These are phyloP conservation scores for Myodes glareolus DNA, from an alignment of 2,113 vertebrate genomes.

Conservation along the genomic window DNA sequence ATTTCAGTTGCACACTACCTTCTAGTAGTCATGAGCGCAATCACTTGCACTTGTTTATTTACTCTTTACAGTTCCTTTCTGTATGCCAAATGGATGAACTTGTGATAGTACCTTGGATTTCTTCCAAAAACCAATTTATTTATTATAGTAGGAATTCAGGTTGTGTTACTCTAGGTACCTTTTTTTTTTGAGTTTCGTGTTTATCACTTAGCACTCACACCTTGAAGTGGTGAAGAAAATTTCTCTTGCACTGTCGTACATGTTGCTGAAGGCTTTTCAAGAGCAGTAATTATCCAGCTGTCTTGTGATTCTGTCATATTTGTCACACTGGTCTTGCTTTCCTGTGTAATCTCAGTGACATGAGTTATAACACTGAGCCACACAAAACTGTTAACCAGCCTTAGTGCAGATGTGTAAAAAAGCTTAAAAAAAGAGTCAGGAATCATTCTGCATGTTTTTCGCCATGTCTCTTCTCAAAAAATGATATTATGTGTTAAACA, in stretches of 20 bases:
- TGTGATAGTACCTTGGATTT: neutral
- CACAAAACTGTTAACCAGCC: conserved; percentile 41
- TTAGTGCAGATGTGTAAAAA: neutral
- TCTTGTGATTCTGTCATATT: conserved; percentile 36
- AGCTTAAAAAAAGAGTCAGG: neutral
- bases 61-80: neutral
- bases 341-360: conserved; percentile 54
- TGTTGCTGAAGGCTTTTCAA: conserved; percentile 52
- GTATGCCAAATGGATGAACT: neutral
- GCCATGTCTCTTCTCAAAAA: neutral
- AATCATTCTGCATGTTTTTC: conserved; percentile 12
- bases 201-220: conserved; percentile 4
- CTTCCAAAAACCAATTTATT: neutral
- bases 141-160: neutral
- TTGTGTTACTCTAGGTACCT: conserved; percentile 44
- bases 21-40: neutral
- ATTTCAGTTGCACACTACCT: neutral
- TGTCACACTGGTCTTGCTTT: conserved; percentile 61
- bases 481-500: neutral
- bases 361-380: conserved; percentile 44
- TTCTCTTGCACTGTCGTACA: neutral
- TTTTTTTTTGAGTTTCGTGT: conserved; percentile 10
- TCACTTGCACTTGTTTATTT: neutral
- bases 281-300: conserved; percentile 66
- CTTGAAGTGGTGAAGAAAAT: conserved; percentile 31